Evolutionary conservation across 2,888 invertebrate genomes (phyloP), one percentile per base, ranked within the genome.

Genomic region (Troides aeacus): DNA sequence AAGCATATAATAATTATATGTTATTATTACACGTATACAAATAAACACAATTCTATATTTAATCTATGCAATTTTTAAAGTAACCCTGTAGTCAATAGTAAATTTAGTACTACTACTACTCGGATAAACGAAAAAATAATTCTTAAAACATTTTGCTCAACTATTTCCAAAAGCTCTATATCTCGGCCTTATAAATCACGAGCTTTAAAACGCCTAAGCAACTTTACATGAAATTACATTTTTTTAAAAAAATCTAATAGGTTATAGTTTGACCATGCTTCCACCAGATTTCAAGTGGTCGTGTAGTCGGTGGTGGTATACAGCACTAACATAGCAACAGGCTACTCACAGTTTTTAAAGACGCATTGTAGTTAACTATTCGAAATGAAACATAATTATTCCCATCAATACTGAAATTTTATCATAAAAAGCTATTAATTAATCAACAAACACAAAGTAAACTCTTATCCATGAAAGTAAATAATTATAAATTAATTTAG

Each of bases 61-160:
- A 65, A 21, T 58, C 42, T 60, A 53, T 36, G 23, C 53, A 53
- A 36, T 46, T 36, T 62, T 57, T 62, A 56, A 62, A n/a, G 23
- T 60, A 62, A 62, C 67, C 67, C 67, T 67, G 67, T 67, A 62
- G 36, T 62, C 23, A 66, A 66, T 61, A 61, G 61, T 39, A 61
- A 42, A 61, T 21, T 42, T 61, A 21, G 21, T 21, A 61, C 60
- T 23, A 60, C 3, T 18, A 61, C 42, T 61, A 61, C 61, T 42
- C 2, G n/a, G 36, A 39, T 61, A 18, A 23, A 53, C 57, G 23
- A 23, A 58, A 23, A 57, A 57, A 21, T n/a, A 21, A 21, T 7
- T 21, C 1, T 50, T 6, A 50, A 18, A 50, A 50, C 50, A 50
- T 21, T 18, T 57, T 23, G n/a, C 21, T 23, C 57, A 21, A 23